Base-by-base conservation (phyloP, 2,797 vertebrate species). In the Steatocranus sp. region DNA sequence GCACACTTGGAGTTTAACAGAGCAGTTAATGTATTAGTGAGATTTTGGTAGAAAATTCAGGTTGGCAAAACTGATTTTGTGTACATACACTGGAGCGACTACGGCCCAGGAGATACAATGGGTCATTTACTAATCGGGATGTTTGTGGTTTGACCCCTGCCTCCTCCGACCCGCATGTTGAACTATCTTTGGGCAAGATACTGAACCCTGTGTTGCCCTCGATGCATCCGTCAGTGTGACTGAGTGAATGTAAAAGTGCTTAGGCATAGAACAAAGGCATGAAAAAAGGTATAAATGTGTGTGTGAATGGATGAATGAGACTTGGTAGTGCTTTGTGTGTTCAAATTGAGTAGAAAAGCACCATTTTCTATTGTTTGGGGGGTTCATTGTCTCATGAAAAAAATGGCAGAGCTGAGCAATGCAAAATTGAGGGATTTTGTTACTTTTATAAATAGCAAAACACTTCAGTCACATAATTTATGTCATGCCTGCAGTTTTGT, bases 1-100 rank as follows among this genome's bases (percentile, higher is more conserved):
- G 68, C 83, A 68, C 56, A 79, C 80, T 66, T 41, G 20, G 48
- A 83, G 78, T 76, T 90, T 54, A 87, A 36, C 58, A 56, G 20
- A 51, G 63, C 50, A 15, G 34, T 49, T 53, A 61, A 20, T 36
- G 32, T 61, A 43, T 46, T 0, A 46, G 1, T 53, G 61, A 54
- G 15, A 14, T 53, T 43, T 53, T 66, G 56, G 38, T 70, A 70
- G 23, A 0, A 25, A 70, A 27, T 70, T 70, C 0, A 27, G 1
- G 23, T 43, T 70, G 38, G 63, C 23, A 43, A 70, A 70, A 27
- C 6, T 3, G 38, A 70, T 70, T 70, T 18, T 70, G 23, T 43
- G 27, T 0, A 70, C 1, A 7, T 41, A 68, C 12, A 68, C 14
- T 68, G 63, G 5, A 20, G 20, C 0, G 5, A 23, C 63, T 25